phyloP scores from a whole-genome alignment of 2,888 invertebrate species.

The Mongoloraphidia duomilia region DNA sequence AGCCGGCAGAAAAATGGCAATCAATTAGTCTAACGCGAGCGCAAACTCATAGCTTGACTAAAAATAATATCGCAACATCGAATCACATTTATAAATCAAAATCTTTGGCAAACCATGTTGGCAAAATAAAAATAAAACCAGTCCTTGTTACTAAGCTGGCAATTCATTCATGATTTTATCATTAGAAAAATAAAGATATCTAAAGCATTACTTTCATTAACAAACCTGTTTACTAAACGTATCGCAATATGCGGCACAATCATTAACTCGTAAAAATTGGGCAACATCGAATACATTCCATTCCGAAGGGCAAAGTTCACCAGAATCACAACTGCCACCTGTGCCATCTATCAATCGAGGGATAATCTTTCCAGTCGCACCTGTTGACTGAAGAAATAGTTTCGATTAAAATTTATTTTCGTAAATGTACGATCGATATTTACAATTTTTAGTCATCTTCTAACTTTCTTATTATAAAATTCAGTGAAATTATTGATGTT shows the following conservation, averaged over 20 bases:
- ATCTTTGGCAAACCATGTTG: no score
- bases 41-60: no score
- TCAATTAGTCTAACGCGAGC: no score
- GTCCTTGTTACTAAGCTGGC: no score
- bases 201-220: no score
- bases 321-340: constrained; percentile 35
- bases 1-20: no score
- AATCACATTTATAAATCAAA: no score
- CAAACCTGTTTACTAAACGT: constrained; percentile 40
- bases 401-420: constrained; percentile 3
- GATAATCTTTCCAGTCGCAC: constrained; percentile 40
- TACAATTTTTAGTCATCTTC: background rate
- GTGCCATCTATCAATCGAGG: constrained; percentile 46
- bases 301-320: constrained; percentile 44
- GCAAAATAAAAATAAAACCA: no score
- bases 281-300: constrained; percentile 83
- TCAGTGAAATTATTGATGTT: background rate
- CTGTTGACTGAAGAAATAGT: constrained; percentile 20
- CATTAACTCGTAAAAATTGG: constrained; percentile 79
- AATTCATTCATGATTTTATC: no score
- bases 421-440: constrained; percentile 1
- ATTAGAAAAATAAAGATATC: no score
- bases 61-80: no score
- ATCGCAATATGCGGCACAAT: constrained; percentile 58
- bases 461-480: background rate